Evolutionary conservation across 2,113 vertebrate genomes (phyloP), one percentile per base, ranked within the genome.

Genomic region (Mormyrus iriodes): DNA sequence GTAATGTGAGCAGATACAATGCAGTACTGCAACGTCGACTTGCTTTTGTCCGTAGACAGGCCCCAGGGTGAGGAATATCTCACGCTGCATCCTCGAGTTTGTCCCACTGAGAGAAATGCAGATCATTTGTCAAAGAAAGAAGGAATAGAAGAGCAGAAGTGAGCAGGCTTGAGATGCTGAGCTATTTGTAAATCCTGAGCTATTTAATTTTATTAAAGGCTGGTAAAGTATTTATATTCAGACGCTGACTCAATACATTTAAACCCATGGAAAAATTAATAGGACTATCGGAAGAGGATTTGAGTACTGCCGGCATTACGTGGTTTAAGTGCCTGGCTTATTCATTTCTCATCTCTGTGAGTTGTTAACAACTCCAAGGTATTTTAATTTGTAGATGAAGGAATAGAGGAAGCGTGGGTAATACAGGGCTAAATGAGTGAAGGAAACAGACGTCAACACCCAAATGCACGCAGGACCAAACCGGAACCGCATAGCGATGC

Each of bases 331-430:
- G 13, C 31, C 52, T 89, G 88, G 85, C 91, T 92, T 88, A 92
- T 94, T 93, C 90, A 92, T 91, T 90, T 90, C 89, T 90, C 86
- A 48, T 39, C 49, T 89, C 85, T 88, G 90, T 51, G 55, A 85
- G 82, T 46, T 89, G 79, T 88, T 86, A 69, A 90, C 53, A 85
- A 86, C 79, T 85, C 84, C 31, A 88, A 90, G 90, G 86, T 89
- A 35, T 85, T 69, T 48, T 76, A 44, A 52, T 86, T 89, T 51
- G 58, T 19, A 35, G 88, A 83, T 21, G 79, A 83, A 44, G 51
- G 27, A 19, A 49, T 27, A 86, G 52, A 48, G 42, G 83, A 49
- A 73, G 44, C 73, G 89, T 49, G 31, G 89, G 44, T 46, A 27
- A 49, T 42, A 58, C 44, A 44, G 21, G 86, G 87, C 65, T 19